These are phyloP conservation scores for Parthenolecanium corni DNA, from an alignment of 2,888 invertebrate species.

Conservation along the genomic window DNA sequence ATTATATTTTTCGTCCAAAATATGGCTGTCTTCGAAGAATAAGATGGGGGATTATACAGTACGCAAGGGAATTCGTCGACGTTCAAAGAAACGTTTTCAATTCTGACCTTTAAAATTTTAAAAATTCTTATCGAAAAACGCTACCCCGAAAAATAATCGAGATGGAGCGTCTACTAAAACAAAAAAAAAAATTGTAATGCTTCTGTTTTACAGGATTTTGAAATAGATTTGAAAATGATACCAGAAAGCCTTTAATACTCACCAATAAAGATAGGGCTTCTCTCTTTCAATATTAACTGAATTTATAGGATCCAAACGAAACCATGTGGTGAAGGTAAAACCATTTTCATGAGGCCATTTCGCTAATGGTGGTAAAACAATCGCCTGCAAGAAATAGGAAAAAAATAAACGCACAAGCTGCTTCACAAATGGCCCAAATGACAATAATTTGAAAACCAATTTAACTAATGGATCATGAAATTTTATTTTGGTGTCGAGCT, in stretches of 20 bases:
- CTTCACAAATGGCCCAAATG: not conserved
- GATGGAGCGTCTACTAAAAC: no score
- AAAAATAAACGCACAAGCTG: conserved; percentile 5
- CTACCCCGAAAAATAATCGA: no score
- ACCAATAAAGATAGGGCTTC: conserved; percentile 97
- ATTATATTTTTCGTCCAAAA: no score
- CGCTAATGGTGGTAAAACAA: conserved; percentile 91
- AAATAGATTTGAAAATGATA: no score
- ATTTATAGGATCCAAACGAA: conserved; percentile 94
- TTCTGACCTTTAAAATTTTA: no score
- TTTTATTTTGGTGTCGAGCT: not conserved
- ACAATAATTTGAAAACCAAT: not conserved
- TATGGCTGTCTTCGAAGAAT: no score
- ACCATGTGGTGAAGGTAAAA: conserved; percentile 99
- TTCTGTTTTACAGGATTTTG: no score
- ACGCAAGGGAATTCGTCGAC: no score
- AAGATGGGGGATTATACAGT: no score
- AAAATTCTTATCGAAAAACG: no score
- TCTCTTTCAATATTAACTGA: conserved; percentile 97
- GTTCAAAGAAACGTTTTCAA: no score
- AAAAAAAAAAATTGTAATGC: no score
- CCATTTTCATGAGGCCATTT: conserved; percentile 99
- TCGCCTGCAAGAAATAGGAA: conserved; percentile 55
- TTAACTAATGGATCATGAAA: not conserved
- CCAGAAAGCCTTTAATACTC: conserved; percentile 38